Percentiles rank a stretch among this genome's conserved stretches.
Conservation (phyloP, 1,140 invertebrate genomes). For the Riptortus pedestris region DNA sequence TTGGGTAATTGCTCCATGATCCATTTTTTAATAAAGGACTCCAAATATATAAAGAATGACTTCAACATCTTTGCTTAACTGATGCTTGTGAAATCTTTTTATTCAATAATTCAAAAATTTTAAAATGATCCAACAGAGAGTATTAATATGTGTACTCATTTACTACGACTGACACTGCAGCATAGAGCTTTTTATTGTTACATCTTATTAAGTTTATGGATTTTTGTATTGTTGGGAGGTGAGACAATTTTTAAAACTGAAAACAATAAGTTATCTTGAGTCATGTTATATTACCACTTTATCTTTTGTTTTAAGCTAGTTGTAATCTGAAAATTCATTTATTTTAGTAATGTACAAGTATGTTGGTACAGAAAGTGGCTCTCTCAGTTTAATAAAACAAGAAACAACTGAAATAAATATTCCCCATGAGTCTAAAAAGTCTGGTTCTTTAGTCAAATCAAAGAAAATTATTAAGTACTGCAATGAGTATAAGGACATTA, state of each 20-base stretch:
- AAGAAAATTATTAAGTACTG: slow-evolving; percentile 53
- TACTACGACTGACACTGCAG: slow-evolving; percentile 48
- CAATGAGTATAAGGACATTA: slow-evolving; percentile 53
- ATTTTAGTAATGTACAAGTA: slow-evolving; percentile 63
- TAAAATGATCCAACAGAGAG: neutral
- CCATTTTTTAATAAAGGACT: too few relatives aligned
- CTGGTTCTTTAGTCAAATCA: slow-evolving; percentile 49
- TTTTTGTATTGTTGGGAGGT: slow-evolving; percentile 62
- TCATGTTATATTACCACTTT: neutral
- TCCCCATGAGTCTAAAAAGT: slow-evolving; percentile 41
- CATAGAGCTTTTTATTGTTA: slow-evolving; percentile 67
- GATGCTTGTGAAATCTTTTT: too few relatives aligned
- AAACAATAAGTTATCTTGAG: neutral
- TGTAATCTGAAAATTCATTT: neutral
- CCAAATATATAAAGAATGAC: too few relatives aligned
- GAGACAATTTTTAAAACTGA: slow-evolving; percentile 28
- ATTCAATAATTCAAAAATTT: too few relatives aligned
- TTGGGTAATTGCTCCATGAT: too few relatives aligned
- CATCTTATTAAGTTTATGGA: slow-evolving; percentile 63
- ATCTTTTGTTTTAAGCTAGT: too few relatives aligned
- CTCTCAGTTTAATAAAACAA: slow-evolving; percentile 32
- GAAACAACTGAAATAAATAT: slow-evolving; percentile 36
- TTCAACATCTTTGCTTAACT: too few relatives aligned
- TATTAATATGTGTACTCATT: neutral
- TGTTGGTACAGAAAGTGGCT: slow-evolving; percentile 45